Percentiles rank a stretch among this genome's conserved stretches.
phyloP scores from a whole-genome alignment of 2,888 invertebrate species.

The Thereva nobilitata region DNA sequence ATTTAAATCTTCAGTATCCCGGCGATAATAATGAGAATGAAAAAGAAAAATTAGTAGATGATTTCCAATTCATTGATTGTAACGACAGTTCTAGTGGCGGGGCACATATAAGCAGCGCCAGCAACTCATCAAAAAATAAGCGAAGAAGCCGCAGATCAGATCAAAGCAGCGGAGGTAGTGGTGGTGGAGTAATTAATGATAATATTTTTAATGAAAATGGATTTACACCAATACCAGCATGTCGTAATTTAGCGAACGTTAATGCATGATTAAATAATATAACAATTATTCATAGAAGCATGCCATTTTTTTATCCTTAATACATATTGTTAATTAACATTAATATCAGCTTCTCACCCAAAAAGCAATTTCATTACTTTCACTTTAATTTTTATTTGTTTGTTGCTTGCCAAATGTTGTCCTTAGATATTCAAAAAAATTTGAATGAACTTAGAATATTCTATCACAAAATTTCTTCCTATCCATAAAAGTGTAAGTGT shows the following conservation, averaged over 20 bases:
- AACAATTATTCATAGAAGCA: not conserved
- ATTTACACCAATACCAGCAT: conserved; percentile 40
- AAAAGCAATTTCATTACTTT: too few species aligned
- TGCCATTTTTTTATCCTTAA: conserved; percentile 15
- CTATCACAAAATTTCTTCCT: conserved; percentile 37
- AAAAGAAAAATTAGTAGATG: conserved; percentile 1
- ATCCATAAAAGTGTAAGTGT: conserved; percentile 30
- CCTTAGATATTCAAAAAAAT: too few species aligned
- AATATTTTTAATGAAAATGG: conserved; percentile 8
- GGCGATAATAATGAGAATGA: conserved; percentile 11
- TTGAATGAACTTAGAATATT: conserved; percentile 44
- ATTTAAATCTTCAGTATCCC: conserved; percentile 50
- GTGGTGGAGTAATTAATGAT: conserved; percentile 26
- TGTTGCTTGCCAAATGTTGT: not conserved
- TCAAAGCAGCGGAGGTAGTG: conserved; percentile 6
- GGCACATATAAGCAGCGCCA: too few species aligned
- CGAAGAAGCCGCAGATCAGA: conserved; percentile 3
- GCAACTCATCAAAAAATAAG: too few species aligned
- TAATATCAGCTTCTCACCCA: too few species aligned
- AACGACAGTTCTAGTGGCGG: too few species aligned
- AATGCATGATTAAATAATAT: conserved; percentile 36
- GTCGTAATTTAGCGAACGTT: conserved; percentile 42
- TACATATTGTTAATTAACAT: too few species aligned
- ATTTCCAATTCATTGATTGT: not conserved
- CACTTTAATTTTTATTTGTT: too few species aligned